These are phyloP conservation scores for Chalcis sispes DNA, from an alignment of 2,888 invertebrate species.

Conservation along the genomic window DNA sequence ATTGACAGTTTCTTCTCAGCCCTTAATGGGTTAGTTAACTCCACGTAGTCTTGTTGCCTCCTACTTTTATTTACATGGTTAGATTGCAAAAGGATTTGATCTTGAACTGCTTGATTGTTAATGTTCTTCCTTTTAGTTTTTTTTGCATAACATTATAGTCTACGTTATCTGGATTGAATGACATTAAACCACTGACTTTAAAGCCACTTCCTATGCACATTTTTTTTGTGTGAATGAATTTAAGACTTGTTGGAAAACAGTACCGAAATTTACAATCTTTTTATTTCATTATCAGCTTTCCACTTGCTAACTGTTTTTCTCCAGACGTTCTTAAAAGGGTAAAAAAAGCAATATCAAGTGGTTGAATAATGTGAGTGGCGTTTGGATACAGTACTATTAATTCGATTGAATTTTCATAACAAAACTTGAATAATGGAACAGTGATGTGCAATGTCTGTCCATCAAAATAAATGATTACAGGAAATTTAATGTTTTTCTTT, in stretches of 20 bases:
- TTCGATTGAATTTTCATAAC: slow-evolving; percentile 51
- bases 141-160: too few relatives aligned
- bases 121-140: too few relatives aligned
- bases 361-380: slow-evolving; percentile 70
- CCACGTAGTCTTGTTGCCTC: too few relatives aligned
- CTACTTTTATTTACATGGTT: too few relatives aligned
- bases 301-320: slow-evolving; percentile 43
- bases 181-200: slow-evolving; percentile 27
- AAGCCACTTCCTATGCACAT: slow-evolving; percentile 29
- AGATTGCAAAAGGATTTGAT: too few relatives aligned
- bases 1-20: too few relatives aligned
- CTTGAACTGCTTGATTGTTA: too few relatives aligned
- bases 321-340: slow-evolving; percentile 66
- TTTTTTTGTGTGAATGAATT: slow-evolving; percentile 30
- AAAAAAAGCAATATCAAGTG: slow-evolving; percentile 70
- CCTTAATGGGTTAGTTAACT: too few relatives aligned
- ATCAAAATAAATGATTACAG: slow-evolving; percentile 70
- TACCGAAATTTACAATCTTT: slow-evolving; percentile 13
- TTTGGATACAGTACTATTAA: slow-evolving; percentile 61
- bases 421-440: slow-evolving; percentile 57
- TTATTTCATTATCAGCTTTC: slow-evolving; percentile 28
- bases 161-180: slow-evolving; percentile 23
- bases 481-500: slow-evolving; percentile 64
- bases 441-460: slow-evolving; percentile 70
- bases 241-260: background rate